These are phyloP conservation scores for Hyperopisus bebe DNA, from an alignment of 2,113 vertebrate genomes.

Conservation along the genomic window DNA sequence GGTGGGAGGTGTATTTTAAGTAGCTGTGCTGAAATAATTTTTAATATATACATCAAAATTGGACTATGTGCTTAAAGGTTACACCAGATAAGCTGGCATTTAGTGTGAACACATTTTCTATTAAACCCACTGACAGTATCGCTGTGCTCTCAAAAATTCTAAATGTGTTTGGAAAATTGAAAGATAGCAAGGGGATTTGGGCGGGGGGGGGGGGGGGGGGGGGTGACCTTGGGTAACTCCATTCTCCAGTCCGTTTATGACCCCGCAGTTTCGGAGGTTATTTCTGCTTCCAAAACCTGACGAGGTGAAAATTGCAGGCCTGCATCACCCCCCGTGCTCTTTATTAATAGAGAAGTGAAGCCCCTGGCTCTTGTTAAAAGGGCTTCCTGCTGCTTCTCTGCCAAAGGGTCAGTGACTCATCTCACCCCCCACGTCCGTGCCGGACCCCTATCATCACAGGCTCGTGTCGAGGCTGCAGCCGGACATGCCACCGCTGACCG, in stretches of 20 bases:
- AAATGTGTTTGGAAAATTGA: slow-evolving; percentile 14
- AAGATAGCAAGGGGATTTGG: not conserved
- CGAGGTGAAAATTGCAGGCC: not conserved
- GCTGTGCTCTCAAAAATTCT: slow-evolving; percentile 4
- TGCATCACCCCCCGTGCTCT: not conserved
- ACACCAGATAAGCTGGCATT: not conserved
- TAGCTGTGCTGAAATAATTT: not conserved
- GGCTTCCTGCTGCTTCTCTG: not conserved
- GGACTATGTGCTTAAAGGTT: not conserved
- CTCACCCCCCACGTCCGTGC: not conserved
- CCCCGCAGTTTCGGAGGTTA: not conserved
- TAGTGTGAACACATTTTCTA: slow-evolving; percentile 3
- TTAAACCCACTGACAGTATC: slow-evolving; percentile 2
- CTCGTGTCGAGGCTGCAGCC: not conserved
- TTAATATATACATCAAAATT: slow-evolving; percentile 3
- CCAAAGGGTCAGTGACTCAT: not conserved
- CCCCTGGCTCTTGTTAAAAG: not conserved
- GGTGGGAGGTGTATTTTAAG: not conserved
- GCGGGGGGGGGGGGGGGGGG: not conserved
- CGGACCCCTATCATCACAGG: not conserved
- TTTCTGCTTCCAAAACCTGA: not conserved
- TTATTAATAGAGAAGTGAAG: not conserved
- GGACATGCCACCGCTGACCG: not conserved
- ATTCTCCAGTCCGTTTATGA: not conserved
- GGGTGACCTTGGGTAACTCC: not conserved